A percentile compares a stretch with the other conserved stretches of the same genome.
Conservation (phyloP, 2,797 vertebrate species). For the Coccyzus lansbergi region DNA sequence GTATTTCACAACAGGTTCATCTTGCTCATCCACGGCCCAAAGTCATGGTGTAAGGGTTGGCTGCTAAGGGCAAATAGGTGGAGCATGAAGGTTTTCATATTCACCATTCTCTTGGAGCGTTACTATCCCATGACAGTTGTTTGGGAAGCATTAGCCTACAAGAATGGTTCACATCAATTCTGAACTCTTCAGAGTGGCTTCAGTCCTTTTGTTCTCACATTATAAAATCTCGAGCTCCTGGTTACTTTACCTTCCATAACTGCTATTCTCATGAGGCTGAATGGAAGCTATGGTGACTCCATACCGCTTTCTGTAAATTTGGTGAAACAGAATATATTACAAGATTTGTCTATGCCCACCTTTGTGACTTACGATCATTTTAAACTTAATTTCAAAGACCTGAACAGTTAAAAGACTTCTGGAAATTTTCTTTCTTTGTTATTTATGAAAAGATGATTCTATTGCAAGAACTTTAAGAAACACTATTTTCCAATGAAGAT, state of each 20-base stretch:
- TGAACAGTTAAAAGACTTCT: not conserved
- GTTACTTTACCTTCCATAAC: not conserved
- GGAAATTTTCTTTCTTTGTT: not conserved
- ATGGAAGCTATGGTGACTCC: not conserved
- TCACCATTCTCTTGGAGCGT: not conserved
- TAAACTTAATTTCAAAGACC: not conserved
- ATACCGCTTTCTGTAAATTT: not conserved
- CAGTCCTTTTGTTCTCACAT: not conserved
- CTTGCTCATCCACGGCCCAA: not conserved
- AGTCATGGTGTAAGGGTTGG: not conserved
- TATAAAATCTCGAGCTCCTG: not conserved
- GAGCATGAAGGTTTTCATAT: not conserved
- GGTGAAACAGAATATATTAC: not conserved
- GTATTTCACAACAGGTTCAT: not conserved
- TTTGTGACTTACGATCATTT: not conserved
- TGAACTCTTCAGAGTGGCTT: not conserved
- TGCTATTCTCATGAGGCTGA: not conserved
- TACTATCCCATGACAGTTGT: not conserved
- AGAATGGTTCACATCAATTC: not conserved
- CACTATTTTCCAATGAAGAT: not conserved
- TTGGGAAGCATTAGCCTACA: not conserved
- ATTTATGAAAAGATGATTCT: not conserved
- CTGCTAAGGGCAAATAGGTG: not conserved
- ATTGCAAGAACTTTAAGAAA: not conserved
- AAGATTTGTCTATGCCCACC: not conserved